Evolutionary conservation across 2,113 vertebrate species (phyloP), one percentile per base, ranked within the genome.

Genomic region (Spea multiplicata): DNA sequence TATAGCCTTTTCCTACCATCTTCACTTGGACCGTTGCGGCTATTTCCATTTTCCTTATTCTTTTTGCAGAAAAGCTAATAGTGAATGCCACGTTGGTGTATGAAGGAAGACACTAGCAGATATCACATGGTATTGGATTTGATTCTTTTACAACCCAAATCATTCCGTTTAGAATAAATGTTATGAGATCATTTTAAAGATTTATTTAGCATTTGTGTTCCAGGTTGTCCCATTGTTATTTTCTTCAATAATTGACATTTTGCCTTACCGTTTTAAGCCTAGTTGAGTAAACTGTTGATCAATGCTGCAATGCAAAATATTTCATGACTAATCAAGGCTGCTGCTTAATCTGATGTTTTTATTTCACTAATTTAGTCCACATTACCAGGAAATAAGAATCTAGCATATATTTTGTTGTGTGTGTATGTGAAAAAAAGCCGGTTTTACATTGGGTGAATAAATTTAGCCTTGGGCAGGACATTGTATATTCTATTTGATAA

Each of bases 331-430:
- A 76, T 68, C 30, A 57, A 49, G 66, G 30, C 13, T 57, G 53
- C 5, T 49, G 48, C 44, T 55, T 8, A 50, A 57, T 67, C n/a
- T 68, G 55, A 17, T 68, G 9, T 8, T 75, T 57, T 57, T 14
- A 10, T 16, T 69, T 8, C 48, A 47, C 44, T 6, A 30, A 61
- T 16, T n/a, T 30, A 30, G 13, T 50, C 57, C 48, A 52, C 46
- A 71, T n/a, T 45, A 71, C 66, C 67, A 64, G 53, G 70, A 71
- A 71, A 61, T 50, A 52, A n/a, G 59, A 13, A 74, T 55, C 44
- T 4, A 14, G 50, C 8, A 46, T 71, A 16, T 73, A 73, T 10
- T 73, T 13, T 10, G 53, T 9, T 72, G 9, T 52, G 48, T 5
- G 8, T 66, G 57, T 48, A 67, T 14, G 44, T 49, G 16, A 73